Evolutionary conservation across 35 echinoderm and acorn worm genomes (phyloP).

Genomic region (Nesometra sesokonis): DNA sequence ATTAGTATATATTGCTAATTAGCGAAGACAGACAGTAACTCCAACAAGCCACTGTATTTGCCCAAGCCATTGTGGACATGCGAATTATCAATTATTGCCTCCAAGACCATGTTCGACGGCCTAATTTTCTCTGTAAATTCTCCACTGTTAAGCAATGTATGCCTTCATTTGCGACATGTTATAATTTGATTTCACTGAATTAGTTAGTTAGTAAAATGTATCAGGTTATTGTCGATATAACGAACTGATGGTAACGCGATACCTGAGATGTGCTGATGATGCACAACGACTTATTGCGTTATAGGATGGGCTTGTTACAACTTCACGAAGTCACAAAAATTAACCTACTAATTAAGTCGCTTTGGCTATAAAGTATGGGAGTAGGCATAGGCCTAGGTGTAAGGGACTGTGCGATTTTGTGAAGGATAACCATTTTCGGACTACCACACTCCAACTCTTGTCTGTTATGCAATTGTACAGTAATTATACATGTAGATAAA

Average conservation of each 20-base stretch:
- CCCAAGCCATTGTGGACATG: background rate
- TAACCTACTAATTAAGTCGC: too few relatives aligned
- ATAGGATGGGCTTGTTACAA: too few relatives aligned
- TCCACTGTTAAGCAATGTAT: background rate
- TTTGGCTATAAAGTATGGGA: too few relatives aligned
- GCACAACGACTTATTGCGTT: background rate
- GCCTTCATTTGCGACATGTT: background rate
- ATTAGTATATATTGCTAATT: background rate
- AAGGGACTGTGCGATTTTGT: too few relatives aligned
- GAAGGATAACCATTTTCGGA: too few relatives aligned
- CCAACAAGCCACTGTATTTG: background rate
- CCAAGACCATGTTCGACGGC: background rate
- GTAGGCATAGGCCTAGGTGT: too few relatives aligned
- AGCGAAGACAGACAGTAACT: background rate
- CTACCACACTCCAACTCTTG: too few relatives aligned
- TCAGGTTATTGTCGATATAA: background rate
- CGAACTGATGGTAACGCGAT: background rate
- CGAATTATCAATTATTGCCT: background rate
- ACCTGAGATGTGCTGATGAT: background rate
- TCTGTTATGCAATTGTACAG: too few relatives aligned
- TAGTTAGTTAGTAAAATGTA: background rate
- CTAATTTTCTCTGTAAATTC: background rate
- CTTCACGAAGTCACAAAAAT: too few relatives aligned
- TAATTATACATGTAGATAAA: too few relatives aligned
- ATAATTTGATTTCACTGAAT: background rate